Evolutionary conservation across 2,888 invertebrate species (phyloP), one percentile per base, ranked within the genome.

Genomic region (Acronicta alni): DNA sequence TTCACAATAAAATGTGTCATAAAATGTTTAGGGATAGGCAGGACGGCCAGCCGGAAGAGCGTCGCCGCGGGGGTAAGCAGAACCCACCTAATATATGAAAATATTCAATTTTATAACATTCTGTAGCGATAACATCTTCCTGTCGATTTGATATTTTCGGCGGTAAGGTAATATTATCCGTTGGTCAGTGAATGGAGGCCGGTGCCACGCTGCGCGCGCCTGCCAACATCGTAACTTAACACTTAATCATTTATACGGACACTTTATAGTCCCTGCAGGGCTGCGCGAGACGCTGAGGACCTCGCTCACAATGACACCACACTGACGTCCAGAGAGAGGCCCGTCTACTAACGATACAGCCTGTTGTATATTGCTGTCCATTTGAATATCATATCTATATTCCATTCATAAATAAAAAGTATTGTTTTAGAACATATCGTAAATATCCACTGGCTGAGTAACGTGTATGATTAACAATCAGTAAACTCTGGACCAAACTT

Each of bases 61-160:
- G 68, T 77, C 90, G 72, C 92, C 79, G 83, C 91, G 87, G 91
- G 91, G 88, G 86, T 80, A 85, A 67, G 71, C 81, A 80, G 76
- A 35, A 80, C 82, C 83, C 85, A 87, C 65, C 56, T 78, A 72
- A 90, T 85, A 87, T 89, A 90, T 89, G 89, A 88, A 92, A 93
- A 92, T 93, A 93, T 93, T 93, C 91, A 93, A 93, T 92, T 93
- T 93, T 92, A 92, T 90, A 91, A 91, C 89, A 90, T 92, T 93
- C 87, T 89, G 79, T 79, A 81, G 83, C 89, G 93, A 94, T 93
- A 94, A 89, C 90, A 93, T 93, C 93, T 89, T 84, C 82, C 87
- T 92, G 93, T 91, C 93, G 93, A 93, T 91, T 92, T 92, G 92
- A 93, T 92, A 91, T 92, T 93, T 93, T 93, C 91, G 92, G 92